Percentiles rank a stretch among this genome's conserved stretches.
Conservation (phyloP, 2,888 invertebrate species). For the Fragum fragum region DNA sequence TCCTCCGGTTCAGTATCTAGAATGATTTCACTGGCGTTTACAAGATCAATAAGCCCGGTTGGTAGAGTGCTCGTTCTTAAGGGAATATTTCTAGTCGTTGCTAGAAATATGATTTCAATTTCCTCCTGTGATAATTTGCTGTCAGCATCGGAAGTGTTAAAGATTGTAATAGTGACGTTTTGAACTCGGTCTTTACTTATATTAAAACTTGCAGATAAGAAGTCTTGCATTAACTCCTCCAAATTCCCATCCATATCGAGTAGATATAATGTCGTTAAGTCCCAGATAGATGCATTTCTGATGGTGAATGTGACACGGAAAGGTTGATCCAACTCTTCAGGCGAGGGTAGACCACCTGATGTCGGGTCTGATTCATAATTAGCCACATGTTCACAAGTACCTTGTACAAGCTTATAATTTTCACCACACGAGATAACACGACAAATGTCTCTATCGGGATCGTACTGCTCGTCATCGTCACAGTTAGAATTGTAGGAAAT, state of each 20-base stretch:
- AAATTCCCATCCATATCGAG: constrained; percentile 31
- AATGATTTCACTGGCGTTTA: neutral
- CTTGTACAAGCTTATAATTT: constrained; percentile 65
- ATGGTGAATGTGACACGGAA: constrained; percentile 66
- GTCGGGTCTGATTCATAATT: constrained; percentile 33
- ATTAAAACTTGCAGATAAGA: constrained; percentile 65
- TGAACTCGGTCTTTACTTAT: constrained; percentile 70
- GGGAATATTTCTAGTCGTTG: neutral
- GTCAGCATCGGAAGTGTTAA: constrained; percentile 42
- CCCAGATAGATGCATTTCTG: constrained; percentile 67
- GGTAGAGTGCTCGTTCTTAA: neutral
- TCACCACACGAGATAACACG: constrained; percentile 66
- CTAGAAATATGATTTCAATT: constrained; percentile 44
- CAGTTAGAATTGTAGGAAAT: constrained; percentile 45
- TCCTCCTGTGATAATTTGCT: constrained; percentile 24
- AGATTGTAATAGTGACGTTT: constrained; percentile 64
- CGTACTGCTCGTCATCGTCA: constrained; percentile 70
- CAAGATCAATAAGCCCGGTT: neutral
- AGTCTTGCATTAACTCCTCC: constrained; percentile 50
- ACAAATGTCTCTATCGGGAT: constrained; percentile 68
- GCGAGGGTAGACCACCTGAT: constrained; percentile 40
- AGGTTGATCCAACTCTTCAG: constrained; percentile 59
- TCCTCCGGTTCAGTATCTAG: neutral
- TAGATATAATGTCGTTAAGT: constrained; percentile 49
- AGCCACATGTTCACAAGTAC: constrained; percentile 55